A percentile compares a stretch with the other conserved stretches of the same genome.
These are phyloP conservation scores for Galaxias olidus DNA, from an alignment of 2,797 vertebrate species.

Conservation along the genomic window DNA sequence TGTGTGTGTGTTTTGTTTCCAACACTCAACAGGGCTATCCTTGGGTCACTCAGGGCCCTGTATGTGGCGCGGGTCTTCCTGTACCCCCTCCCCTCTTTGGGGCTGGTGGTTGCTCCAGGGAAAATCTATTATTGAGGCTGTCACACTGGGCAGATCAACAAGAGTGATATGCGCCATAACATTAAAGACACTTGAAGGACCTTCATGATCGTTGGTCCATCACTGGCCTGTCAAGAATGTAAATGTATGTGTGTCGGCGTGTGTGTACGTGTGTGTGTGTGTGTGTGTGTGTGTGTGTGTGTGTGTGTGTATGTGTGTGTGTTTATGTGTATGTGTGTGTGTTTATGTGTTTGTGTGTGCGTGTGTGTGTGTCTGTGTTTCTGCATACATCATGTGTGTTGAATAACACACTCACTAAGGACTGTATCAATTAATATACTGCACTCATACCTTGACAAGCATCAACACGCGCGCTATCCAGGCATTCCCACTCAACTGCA, in stretches of 20 bases:
- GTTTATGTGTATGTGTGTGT: slow-evolving; percentile 4
- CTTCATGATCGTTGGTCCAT: slow-evolving; percentile 51
- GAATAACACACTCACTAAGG: neutral
- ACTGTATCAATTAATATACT: no score
- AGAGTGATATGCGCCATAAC: slow-evolving; percentile 51
- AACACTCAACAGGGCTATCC: slow-evolving; percentile 34
- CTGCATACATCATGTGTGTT: neutral
- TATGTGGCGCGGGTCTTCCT: slow-evolving; percentile 4
- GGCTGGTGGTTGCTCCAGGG: slow-evolving; percentile 27
- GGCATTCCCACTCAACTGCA: neutral
- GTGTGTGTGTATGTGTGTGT: neutral
- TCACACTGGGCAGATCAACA: slow-evolving; percentile 60
- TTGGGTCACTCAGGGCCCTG: slow-evolving; percentile 18
- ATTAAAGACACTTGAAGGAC: slow-evolving; percentile 50
- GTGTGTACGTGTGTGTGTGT: slow-evolving; percentile 8
- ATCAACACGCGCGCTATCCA: neutral
- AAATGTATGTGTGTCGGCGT: slow-evolving; percentile 12
- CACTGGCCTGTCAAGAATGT: neutral
- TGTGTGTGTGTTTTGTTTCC: slow-evolving; percentile 22
- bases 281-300: neutral
- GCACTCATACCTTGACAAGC: no score
- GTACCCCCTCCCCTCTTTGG: no score
- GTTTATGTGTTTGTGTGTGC: slow-evolving; percentile 3
- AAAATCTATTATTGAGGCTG: slow-evolving; percentile 51
- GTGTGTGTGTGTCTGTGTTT: neutral